Evolutionary conservation across 2,797 vertebrate species (phyloP), one percentile per base, ranked within the genome.

Genomic region (Coreius guichenoti): DNA sequence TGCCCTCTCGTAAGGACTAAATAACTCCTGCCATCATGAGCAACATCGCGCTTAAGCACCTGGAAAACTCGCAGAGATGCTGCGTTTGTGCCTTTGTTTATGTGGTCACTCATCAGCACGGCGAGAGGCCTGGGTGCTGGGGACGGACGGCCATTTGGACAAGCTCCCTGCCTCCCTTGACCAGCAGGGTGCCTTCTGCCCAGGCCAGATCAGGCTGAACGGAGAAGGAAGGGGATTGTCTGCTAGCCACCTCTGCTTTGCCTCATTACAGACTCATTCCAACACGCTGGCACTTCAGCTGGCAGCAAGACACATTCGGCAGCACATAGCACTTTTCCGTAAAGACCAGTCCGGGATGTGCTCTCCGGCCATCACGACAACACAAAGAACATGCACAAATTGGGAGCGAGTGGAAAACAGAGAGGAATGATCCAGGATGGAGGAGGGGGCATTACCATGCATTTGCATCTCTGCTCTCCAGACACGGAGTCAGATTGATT

Each of bases 81-180:
- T 69, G 31, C 43, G 82, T 93, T 91, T 92, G 91, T 90, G 87
- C 84, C 88, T 91, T 93, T 92, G 94, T 95, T 95, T 94, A 95
- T 78, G 74, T 86, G 94, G 94, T 91, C 89, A 87, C 94, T 93
- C 94, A 95, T 95, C 95, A 93, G 92, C 95, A 94, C 94, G 91
- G 93, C 86, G 91, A 82, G 89, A 91, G 93, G 94, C 93, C 94
- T 79, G 82, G 75, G 83, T 90, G 89, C 70, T 56, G 91, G 91
- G 94, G 93, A 91, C 91, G 33, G 94, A 92, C 91, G 93, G 93
- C 96, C 96, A 97, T 96, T 96, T 93, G 94, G 95, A 95, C 96
- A 94, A 93, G 93, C 93, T 95, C 92, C 93, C 92, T 91, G 92
- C 92, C 93, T 92, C 93, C 85, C 85, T 29, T 84, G 81, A 94